phyloP scores from a whole-genome alignment of 2,113 vertebrate genomes.

The Proteles cristata region DNA sequence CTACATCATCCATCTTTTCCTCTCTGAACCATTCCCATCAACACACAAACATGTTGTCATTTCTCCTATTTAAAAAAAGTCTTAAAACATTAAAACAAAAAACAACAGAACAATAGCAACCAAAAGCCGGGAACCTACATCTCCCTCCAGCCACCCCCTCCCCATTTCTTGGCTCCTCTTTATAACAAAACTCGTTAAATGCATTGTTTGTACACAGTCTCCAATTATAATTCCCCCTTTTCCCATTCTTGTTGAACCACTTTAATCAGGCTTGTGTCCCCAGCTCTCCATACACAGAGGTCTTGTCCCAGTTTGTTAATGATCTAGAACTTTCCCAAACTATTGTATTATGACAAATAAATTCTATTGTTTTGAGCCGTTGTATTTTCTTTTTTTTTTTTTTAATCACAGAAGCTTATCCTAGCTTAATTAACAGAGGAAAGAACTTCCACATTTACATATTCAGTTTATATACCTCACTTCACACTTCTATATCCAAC shows the following conservation, averaged over 20 bases:
- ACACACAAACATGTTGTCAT: not conserved
- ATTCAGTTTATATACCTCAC: not conserved
- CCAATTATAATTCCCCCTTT: not conserved
- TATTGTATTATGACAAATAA: constrained; percentile 27
- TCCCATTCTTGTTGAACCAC: not conserved
- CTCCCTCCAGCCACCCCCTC: not conserved
- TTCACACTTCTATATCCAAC: not conserved
- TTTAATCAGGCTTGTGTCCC: constrained; percentile 19
- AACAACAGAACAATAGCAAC: not conserved
- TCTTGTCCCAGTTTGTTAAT: not conserved
- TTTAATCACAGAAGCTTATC: not conserved
- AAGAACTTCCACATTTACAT: not conserved
- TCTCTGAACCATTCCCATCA: not conserved
- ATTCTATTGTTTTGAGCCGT: not conserved
- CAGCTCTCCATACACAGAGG: not conserved
- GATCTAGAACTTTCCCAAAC: constrained; percentile 17
- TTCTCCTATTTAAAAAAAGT: not conserved
- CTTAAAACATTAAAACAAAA: not conserved
- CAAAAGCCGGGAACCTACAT: not conserved
- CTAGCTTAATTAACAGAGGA: not conserved
- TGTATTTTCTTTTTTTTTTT: constrained; percentile 21
- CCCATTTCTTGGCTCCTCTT: not conserved
- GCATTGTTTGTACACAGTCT: not conserved
- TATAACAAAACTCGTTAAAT: not conserved
- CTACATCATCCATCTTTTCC: not conserved